Conservation (phyloP, 2,113 vertebrate species). For the Sphaerodactylus townsendi region DNA sequence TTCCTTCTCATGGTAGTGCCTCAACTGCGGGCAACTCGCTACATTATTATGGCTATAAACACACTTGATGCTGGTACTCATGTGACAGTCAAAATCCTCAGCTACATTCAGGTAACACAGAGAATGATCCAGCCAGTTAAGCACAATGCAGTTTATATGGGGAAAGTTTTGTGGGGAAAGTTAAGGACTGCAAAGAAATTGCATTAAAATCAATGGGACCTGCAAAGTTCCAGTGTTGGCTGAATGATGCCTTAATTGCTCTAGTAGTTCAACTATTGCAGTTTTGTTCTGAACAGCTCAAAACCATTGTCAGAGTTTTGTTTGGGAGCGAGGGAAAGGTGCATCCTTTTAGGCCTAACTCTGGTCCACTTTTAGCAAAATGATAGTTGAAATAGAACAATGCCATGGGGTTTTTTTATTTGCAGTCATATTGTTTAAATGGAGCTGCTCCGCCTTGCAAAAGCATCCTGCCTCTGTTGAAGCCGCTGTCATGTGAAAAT, state of each 20-base stretch:
- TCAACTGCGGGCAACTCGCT: neutral
- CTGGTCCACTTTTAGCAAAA: too few relatives aligned
- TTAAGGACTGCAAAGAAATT: neutral
- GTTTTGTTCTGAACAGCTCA: too few relatives aligned
- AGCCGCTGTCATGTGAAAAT: too few relatives aligned
- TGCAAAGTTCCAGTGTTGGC: neutral
- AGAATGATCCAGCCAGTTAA: neutral
- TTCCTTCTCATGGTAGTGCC: too few relatives aligned
- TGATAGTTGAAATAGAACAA: too few relatives aligned
- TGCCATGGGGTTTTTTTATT: too few relatives aligned
- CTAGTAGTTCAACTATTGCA: neutral
- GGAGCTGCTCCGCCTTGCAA: too few relatives aligned
- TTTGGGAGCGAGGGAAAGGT: too few relatives aligned
- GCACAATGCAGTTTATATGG: neutral
- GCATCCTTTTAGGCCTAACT: too few relatives aligned
- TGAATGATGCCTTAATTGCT: neutral
- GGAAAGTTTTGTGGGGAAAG: neutral
- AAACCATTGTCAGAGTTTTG: neutral
- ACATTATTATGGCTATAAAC: neutral
- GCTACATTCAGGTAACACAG: neutral
- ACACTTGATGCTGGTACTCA: too few relatives aligned
- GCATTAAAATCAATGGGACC: neutral
- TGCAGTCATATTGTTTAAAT: too few relatives aligned
- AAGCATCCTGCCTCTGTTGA: too few relatives aligned
- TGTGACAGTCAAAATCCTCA: neutral